Conservation (phyloP, 2,888 invertebrate genomes). For the Rugalucina vietnamica region DNA sequence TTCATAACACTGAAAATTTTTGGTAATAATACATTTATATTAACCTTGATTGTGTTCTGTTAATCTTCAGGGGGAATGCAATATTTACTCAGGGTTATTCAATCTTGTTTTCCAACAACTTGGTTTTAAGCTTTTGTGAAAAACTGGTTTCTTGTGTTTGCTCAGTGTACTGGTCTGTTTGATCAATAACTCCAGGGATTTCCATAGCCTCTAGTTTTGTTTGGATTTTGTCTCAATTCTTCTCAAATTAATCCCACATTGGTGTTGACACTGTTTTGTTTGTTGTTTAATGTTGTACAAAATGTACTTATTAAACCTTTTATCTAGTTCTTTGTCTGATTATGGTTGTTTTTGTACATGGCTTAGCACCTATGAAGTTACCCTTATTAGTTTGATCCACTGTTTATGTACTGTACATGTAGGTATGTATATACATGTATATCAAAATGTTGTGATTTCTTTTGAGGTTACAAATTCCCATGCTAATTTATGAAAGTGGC, state of each 20-base stretch:
- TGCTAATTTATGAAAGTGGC: too few relatives aligned
- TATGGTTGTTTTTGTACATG: too few relatives aligned
- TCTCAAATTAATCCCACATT: conserved; percentile 14
- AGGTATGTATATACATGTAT: too few relatives aligned
- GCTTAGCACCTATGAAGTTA: too few relatives aligned
- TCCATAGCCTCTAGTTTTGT: conserved; percentile 21
- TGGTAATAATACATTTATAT: too few relatives aligned
- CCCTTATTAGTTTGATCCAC: too few relatives aligned
- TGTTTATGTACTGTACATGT: too few relatives aligned
- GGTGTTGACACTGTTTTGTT: neutral
- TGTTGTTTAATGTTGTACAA: neutral
- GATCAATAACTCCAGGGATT: conserved; percentile 20
- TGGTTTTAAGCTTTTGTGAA: neutral
- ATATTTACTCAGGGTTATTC: neutral
- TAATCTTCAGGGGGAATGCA: neutral
- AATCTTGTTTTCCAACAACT: neutral
- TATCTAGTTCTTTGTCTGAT: neutral
- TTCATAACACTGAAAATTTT: too few relatives aligned
- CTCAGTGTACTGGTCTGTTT: conserved; percentile 30
- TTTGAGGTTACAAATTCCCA: too few relatives aligned
- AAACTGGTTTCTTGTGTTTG: neutral
- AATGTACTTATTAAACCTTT: neutral
- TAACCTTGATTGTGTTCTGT: too few relatives aligned
- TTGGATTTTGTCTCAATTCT: conserved; percentile 32
- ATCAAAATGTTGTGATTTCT: too few relatives aligned